Evolutionary conservation across 2,113 vertebrate species (phyloP).

Genomic region (Melanotaenia duboulayi): DNA sequence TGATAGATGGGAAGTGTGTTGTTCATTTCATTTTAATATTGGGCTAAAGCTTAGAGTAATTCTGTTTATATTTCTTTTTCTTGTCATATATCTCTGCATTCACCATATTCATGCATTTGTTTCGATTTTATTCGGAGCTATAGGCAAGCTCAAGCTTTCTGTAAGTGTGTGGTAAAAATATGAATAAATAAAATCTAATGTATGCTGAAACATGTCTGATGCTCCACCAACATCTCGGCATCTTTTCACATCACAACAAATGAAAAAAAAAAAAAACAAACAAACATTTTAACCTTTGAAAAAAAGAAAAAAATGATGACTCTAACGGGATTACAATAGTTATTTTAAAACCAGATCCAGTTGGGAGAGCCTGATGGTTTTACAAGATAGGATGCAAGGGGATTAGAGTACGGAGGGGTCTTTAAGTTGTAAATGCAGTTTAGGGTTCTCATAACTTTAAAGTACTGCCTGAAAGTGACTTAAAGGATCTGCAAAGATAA

Average conservation of each 20-base stretch:
- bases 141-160: too few relatives aligned
- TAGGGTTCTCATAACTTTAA: conserved; percentile 5
- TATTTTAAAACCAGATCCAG: background rate
- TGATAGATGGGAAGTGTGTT: too few relatives aligned
- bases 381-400: conserved; percentile 8
- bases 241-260: background rate
- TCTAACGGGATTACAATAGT: background rate
- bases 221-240: too few relatives aligned
- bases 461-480: conserved; percentile 5
- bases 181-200: too few relatives aligned
- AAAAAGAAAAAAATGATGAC: background rate
- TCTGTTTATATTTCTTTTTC: too few relatives aligned
- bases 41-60: too few relatives aligned
- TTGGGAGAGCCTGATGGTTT: conserved; percentile 13
- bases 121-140: too few relatives aligned
- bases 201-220: too few relatives aligned
- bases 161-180: too few relatives aligned
- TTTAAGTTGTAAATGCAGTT: conserved; percentile 14
- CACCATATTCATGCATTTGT: too few relatives aligned
- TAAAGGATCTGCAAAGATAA: background rate
- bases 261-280: background rate
- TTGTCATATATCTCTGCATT: too few relatives aligned
- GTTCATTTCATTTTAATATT: too few relatives aligned
- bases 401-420: background rate
- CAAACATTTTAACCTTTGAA: background rate